Conservation (phyloP, 2,888 invertebrate genomes). For the Rotaria sp. region DNA sequence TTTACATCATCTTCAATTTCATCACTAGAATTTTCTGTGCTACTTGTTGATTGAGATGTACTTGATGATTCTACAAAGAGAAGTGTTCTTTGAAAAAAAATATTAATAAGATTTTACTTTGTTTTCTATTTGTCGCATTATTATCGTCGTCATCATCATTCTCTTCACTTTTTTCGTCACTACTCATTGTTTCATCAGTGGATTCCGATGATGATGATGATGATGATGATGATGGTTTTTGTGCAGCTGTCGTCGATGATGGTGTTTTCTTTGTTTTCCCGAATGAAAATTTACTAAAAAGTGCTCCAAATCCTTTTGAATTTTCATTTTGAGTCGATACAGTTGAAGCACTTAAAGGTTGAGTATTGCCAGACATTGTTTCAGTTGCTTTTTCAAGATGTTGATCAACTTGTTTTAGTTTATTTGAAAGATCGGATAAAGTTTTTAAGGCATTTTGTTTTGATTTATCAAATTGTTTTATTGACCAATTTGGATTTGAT, state of each 20-base stretch:
- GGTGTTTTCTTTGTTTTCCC: not conserved
- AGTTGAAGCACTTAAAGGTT: not conserved
- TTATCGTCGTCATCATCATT: not conserved
- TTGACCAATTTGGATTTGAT: not conserved
- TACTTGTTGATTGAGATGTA: not conserved
- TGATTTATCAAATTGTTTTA: not conserved
- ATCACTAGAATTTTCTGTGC: not conserved
- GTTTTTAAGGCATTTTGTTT: not conserved
- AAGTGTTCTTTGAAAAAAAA: not conserved
- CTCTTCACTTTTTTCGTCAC: not conserved
- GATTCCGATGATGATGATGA: too few relatives aligned
- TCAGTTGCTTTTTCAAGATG: not conserved
- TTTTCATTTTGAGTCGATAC: not conserved
- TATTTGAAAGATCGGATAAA: not conserved
- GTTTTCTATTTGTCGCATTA: not conserved
- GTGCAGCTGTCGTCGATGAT: not conserved
- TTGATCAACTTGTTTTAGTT: not conserved
- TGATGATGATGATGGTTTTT: not conserved
- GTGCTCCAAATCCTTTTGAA: not conserved
- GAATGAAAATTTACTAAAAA: not conserved
- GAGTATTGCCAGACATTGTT: not conserved
- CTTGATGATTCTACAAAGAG: not conserved
- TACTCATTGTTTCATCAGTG: not conserved
- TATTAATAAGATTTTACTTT: not conserved
- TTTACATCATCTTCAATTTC: not conserved